These are phyloP conservation scores for Genyomyrus donnyi DNA, from an alignment of 2,113 vertebrate species.

Conservation along the genomic window DNA sequence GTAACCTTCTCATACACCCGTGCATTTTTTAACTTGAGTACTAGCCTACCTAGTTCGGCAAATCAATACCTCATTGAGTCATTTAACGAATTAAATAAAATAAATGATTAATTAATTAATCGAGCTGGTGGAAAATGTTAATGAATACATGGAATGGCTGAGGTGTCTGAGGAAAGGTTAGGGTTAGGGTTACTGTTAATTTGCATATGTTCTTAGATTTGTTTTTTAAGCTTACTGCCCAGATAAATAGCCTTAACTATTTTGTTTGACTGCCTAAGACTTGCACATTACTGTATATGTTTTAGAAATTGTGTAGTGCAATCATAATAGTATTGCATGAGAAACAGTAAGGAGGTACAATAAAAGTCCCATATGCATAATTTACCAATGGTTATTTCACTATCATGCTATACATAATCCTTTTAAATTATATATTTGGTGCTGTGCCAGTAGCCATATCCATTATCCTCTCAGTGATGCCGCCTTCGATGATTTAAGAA, in stretches of 20 bases:
- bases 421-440: constrained; percentile 2
- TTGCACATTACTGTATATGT: not conserved
- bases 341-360: not conserved
- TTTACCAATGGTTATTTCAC: not conserved
- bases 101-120: not conserved
- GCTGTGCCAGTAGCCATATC: not conserved
- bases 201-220: not conserved
- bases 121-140: not conserved
- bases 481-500: not conserved
- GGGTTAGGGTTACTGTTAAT: not conserved
- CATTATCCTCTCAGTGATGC: not conserved
- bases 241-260: not conserved
- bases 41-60: not conserved
- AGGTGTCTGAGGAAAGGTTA: not conserved
- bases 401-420: not conserved
- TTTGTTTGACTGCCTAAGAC: not conserved
- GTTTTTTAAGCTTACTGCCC: not conserved
- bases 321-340: not conserved
- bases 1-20: not conserved
- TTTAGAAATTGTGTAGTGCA: not conserved
- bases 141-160: not conserved
- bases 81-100: not conserved
- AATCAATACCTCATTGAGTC: not conserved
- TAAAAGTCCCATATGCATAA: not conserved
- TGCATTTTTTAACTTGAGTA: not conserved